Evolutionary conservation across 2,113 vertebrate genomes (phyloP).

Genomic region (Naja naja): DNA sequence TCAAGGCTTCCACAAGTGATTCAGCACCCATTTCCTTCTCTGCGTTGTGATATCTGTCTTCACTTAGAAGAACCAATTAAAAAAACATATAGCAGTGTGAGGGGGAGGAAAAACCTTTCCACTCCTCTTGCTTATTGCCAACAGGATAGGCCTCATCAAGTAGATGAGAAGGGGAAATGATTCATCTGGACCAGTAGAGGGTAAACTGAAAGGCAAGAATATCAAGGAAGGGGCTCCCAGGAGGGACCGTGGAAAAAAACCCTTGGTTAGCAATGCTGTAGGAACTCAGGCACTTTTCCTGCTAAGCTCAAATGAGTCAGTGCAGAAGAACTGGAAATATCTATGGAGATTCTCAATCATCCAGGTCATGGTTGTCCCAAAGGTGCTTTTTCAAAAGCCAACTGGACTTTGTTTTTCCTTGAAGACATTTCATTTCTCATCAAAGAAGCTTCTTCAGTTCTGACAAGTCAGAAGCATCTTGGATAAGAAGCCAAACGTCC

Average conservation of each 20-base stretch:
- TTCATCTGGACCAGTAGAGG: background rate
- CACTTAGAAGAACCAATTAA: background rate
- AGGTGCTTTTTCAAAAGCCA: background rate
- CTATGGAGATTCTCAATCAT: background rate
- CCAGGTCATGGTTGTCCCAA: background rate
- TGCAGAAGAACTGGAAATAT: background rate
- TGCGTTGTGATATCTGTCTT: background rate
- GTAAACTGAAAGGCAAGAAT: background rate
- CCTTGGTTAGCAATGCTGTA: background rate
- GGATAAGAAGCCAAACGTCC: background rate
- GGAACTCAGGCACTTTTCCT: background rate
- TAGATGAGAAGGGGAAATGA: background rate
- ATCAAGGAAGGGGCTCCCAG: background rate
- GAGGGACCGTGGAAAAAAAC: background rate
- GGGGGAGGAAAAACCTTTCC: background rate
- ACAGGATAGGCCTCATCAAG: background rate
- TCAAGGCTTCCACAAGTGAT: background rate
- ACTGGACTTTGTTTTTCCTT: background rate
- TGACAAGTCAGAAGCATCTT: background rate
- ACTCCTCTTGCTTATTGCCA: background rate
- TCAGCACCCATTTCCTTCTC: background rate
- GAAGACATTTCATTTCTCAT: background rate
- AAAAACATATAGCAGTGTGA: background rate
- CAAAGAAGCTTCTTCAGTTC: no score
- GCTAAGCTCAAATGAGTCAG: background rate